phyloP scores from a whole-genome alignment of 2,888 invertebrate genomes.

The Gastracanthus pulcherrimus region DNA sequence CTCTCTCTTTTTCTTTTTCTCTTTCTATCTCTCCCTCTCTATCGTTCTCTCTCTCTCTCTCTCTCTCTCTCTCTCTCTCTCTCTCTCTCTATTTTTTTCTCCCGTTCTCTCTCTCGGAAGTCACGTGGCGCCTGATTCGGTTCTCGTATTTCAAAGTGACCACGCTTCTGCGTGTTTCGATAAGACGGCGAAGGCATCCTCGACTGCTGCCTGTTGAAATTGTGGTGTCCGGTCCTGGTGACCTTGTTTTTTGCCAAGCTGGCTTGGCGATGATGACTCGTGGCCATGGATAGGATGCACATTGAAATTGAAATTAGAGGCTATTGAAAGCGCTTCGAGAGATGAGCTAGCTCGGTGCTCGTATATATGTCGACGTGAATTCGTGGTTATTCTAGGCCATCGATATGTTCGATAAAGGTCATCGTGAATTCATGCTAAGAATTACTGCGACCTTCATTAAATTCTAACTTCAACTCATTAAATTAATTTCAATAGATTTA shows the following conservation, averaged over 20 bases:
- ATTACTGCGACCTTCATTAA: neutral
- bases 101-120: neutral
- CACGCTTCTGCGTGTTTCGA: neutral
- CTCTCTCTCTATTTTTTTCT: too few species aligned
- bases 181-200: too few species aligned
- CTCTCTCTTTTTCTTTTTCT: neutral
- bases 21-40: neutral
- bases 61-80: neutral
- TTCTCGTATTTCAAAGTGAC: conserved; percentile 18
- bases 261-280: neutral
- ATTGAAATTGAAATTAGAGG: conserved; percentile 27
- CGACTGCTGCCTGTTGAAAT: too few species aligned
- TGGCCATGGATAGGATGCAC: neutral
- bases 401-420: neutral
- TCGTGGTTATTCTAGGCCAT: neutral
- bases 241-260: neutral
- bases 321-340: neutral
- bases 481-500: neutral
- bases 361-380: neutral
- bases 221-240: neutral
- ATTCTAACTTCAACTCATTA: neutral
- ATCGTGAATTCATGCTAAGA: neutral
- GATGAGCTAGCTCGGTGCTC: neutral
- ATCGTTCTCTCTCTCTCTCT: neutral
- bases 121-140: too few species aligned